These are phyloP conservation scores for Polymixis lichenea DNA, from an alignment of 2,888 invertebrate genomes.

Conservation along the genomic window DNA sequence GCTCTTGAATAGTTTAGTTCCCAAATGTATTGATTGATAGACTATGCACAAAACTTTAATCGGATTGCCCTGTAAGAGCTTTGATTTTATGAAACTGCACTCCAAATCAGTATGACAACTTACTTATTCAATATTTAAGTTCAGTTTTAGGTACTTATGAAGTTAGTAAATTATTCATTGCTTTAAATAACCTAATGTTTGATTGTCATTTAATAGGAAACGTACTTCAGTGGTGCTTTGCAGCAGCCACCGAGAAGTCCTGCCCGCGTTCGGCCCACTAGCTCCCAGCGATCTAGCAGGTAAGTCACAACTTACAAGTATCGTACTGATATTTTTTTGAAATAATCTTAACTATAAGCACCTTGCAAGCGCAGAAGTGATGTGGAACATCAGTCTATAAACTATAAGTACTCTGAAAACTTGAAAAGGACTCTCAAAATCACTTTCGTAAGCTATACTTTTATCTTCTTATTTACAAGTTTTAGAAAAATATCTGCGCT, in stretches of 20 bases:
- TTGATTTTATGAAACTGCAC: not conserved
- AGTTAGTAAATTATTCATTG: not conserved
- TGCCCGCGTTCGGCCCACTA: constrained; percentile 92
- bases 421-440: not conserved
- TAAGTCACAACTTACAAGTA: constrained; percentile 70
- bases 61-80: not conserved
- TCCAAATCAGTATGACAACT: not conserved
- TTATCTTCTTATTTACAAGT: not conserved
- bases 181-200: constrained; percentile 1
- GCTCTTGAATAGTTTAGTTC: not conserved
- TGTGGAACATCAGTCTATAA: not conserved
- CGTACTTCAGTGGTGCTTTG: constrained; percentile 96
- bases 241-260: constrained; percentile 96
- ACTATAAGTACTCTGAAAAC: not conserved
- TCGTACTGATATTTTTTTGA: no score
- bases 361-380: not conserved
- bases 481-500: not conserved
- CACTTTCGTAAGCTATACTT: not conserved
- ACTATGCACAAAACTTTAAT: not conserved
- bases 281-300: constrained; percentile 95
- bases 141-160: not conserved
- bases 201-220: constrained; percentile 91
- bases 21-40: not conserved
- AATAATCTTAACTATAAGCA: not conserved
- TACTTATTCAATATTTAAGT: not conserved